Conservation (phyloP, 2,113 vertebrate genomes). For the Crypturellus undulatus region DNA sequence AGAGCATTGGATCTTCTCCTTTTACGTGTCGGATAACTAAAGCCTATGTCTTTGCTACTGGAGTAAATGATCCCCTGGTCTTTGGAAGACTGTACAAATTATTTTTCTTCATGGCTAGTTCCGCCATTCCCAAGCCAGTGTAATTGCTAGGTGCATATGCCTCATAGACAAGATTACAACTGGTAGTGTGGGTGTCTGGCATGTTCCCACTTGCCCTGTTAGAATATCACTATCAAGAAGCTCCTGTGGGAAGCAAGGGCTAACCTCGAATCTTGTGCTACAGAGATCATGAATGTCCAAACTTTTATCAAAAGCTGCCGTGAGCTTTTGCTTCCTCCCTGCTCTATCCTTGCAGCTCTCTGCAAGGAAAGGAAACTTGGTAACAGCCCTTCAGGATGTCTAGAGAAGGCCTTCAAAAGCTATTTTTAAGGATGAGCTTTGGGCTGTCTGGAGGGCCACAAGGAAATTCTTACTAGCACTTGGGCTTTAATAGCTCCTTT, state of each 20-base stretch:
- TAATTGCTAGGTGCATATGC: constrained; percentile 31
- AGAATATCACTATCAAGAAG: neutral
- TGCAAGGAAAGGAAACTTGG: accelerated
- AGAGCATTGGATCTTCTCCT: neutral
- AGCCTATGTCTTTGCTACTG: neutral
- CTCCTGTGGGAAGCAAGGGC: constrained; percentile 17
- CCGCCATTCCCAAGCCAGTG: neutral
- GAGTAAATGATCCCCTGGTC: constrained; percentile 15
- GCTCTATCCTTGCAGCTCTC: neutral
- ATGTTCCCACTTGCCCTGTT: neutral
- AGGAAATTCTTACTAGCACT: neutral
- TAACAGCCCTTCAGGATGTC: neutral
- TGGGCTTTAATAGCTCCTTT: neutral
- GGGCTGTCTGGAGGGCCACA: neutral
- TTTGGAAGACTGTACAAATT: constrained; percentile 17
- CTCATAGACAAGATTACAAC: constrained; percentile 27
- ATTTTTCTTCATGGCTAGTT: constrained; percentile 40
- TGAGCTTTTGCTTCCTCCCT: neutral
- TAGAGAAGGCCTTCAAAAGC: neutral
- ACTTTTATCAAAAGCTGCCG: neutral
- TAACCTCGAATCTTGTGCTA: neutral
- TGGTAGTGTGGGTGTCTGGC: constrained; percentile 7
- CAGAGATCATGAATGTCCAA: neutral
- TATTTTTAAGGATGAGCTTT: neutral
- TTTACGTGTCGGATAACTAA: neutral